These are phyloP conservation scores for Anadara kagoshimensis DNA, from an alignment of 1,140 invertebrate genomes.

Conservation along the genomic window DNA sequence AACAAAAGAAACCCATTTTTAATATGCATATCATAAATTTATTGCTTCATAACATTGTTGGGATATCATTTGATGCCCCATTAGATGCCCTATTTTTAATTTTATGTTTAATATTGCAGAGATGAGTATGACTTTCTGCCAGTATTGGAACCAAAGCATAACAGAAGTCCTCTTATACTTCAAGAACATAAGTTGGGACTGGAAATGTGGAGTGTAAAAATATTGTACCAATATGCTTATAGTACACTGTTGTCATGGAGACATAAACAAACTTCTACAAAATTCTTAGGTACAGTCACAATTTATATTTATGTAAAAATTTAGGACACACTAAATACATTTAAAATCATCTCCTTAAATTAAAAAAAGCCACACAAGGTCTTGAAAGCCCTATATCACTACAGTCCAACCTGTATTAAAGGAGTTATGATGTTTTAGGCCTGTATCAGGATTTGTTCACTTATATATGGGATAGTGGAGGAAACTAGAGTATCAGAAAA, in stretches of 20 bases:
- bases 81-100: constrained; percentile 17
- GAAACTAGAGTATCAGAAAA: too few species aligned
- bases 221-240: constrained; percentile 87
- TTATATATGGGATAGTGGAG: too few species aligned
- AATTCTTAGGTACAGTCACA: constrained; percentile 51
- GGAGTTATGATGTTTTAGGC: too few species aligned
- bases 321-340: too few species aligned
- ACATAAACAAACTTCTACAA: constrained; percentile 38
- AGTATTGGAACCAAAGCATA: constrained; percentile 81
- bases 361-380: too few species aligned
- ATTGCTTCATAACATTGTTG: too few species aligned
- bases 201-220: constrained; percentile 90
- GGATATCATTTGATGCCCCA: background rate
- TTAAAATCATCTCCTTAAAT: too few species aligned
- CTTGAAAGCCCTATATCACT: too few species aligned
- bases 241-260: constrained; percentile 79
- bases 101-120: constrained; percentile 78
- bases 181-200: constrained; percentile 88
- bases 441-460: too few species aligned
- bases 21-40: background rate
- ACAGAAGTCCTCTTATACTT: constrained; percentile 90
- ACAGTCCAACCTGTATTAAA: too few species aligned
- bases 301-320: too few species aligned
- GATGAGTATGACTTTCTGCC: constrained; percentile 90
- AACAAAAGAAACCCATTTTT: too few species aligned